These are phyloP conservation scores for Neosalanx taihuensis DNA, from an alignment of 2,797 vertebrate genomes.

Conservation along the genomic window DNA sequence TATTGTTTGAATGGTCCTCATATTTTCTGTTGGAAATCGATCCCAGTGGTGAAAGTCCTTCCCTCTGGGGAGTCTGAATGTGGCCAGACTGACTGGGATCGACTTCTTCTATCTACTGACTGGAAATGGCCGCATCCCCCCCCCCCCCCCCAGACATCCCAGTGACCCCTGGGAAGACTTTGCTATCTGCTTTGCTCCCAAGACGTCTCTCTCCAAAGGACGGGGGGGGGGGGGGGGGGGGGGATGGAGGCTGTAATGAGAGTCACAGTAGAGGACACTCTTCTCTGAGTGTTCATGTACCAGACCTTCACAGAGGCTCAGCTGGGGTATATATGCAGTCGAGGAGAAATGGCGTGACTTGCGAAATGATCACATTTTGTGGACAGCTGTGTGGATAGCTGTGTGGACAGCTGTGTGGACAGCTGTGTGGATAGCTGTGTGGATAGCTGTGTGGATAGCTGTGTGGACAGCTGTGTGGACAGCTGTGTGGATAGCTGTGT, in stretches of 20 bases:
- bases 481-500: conserved; percentile 31
- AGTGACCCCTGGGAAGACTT: conserved; percentile 58
- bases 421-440: no score
- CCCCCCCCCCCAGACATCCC: conserved; percentile 56
- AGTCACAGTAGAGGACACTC: conserved; percentile 27
- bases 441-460: no score
- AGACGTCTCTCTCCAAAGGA: conserved; percentile 41
- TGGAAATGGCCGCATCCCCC: conserved; percentile 61
- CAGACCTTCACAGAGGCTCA: conserved; percentile 45
- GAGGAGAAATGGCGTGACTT: conserved; percentile 37
- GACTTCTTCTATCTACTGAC: conserved; percentile 50
- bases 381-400: conserved; percentile 43
- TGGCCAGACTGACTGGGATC: conserved; percentile 54
- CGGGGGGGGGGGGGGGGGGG: conserved; percentile 33
- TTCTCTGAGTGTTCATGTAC: conserved; percentile 38
- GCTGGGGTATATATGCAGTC: conserved; percentile 22
- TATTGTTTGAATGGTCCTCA: conserved; percentile 54
- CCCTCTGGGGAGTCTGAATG: conserved; percentile 49
- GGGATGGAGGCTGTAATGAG: conserved; percentile 35
- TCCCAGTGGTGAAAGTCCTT: conserved; percentile 35
- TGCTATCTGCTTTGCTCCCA: conserved; percentile 45
- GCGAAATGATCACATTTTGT: conserved; percentile 39
- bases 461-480: no score
- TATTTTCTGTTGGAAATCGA: conserved; percentile 51
- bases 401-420: conserved; percentile 12